Evolutionary conservation across 2,113 vertebrate species (phyloP).

Genomic region (Pterophyllum scalare): DNA sequence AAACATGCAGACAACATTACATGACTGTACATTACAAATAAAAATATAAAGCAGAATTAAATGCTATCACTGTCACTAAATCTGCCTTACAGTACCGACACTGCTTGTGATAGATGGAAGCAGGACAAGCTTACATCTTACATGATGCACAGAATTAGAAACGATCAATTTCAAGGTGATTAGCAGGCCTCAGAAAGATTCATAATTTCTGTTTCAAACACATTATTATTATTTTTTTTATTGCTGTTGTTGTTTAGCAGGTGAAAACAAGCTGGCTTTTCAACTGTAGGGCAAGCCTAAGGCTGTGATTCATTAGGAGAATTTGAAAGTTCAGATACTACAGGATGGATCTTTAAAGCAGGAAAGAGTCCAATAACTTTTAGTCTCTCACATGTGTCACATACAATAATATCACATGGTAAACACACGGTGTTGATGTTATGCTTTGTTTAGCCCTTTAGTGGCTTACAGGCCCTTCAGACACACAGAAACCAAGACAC

Average conservation of each 20-base stretch:
- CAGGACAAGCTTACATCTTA: background rate
- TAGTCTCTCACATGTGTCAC: background rate
- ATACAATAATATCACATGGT: background rate
- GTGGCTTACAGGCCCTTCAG: background rate
- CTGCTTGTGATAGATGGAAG: background rate
- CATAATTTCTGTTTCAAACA: too few relatives aligned
- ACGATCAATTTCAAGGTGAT: background rate
- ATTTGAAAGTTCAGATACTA: background rate
- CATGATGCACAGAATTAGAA: background rate
- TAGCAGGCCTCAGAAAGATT: too few relatives aligned
- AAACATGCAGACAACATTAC: background rate
- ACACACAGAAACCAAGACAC: background rate
- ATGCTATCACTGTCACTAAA: background rate
- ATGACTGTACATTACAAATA: background rate
- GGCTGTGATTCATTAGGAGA: too few relatives aligned
- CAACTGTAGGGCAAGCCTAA: too few relatives aligned
- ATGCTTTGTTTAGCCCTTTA: background rate
- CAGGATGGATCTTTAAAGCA: background rate
- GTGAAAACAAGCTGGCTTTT: too few relatives aligned
- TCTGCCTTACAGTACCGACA: background rate
- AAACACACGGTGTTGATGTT: background rate
- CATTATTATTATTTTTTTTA: too few relatives aligned
- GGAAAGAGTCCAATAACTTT: background rate
- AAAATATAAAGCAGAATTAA: background rate
- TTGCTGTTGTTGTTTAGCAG: too few relatives aligned